phyloP scores from a whole-genome alignment of 1,140 invertebrate genomes.

The Onthophagus taurus region DNA sequence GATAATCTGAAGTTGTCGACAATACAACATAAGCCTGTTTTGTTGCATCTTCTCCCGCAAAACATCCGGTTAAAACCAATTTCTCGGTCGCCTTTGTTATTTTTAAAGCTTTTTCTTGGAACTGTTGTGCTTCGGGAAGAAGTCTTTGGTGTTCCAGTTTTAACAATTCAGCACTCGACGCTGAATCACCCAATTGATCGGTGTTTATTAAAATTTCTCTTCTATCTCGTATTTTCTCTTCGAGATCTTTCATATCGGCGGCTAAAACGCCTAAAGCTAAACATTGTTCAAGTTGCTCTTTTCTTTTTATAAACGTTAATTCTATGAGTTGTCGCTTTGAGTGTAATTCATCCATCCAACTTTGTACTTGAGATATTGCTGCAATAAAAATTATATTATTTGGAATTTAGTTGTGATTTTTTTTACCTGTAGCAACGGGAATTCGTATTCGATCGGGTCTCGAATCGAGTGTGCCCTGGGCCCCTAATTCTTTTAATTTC shows the following conservation, averaged over 20 bases:
- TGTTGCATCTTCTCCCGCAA: slow-evolving; percentile 61
- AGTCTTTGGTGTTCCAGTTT: slow-evolving; percentile 61
- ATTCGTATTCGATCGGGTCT: slow-evolving; percentile 57
- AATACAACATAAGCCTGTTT: slow-evolving; percentile 62
- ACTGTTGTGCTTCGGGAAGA: slow-evolving; percentile 61
- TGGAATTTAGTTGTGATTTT: not conserved
- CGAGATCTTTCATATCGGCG: slow-evolving; percentile 59
- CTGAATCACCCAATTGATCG: slow-evolving; percentile 55
- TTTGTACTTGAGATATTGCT: slow-evolving; percentile 62
- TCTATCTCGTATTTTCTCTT: slow-evolving; percentile 46
- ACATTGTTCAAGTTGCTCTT: slow-evolving; percentile 66
- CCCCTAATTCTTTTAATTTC: slow-evolving; percentile 54
- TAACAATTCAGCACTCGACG: slow-evolving; percentile 56
- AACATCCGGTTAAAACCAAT: slow-evolving; percentile 57
- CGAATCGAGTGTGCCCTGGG: slow-evolving; percentile 62
- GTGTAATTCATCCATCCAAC: slow-evolving; percentile 68
- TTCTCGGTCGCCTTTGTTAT: slow-evolving; percentile 72
- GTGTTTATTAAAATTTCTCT: slow-evolving; percentile 40
- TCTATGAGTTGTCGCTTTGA: slow-evolving; percentile 66
- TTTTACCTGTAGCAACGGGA: slow-evolving; percentile 50
- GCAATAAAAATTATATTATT: slow-evolving; percentile 19
- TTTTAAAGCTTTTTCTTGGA: slow-evolving; percentile 67
- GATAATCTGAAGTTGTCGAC: slow-evolving; percentile 62
- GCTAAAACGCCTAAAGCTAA: slow-evolving; percentile 64
- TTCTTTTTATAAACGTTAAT: slow-evolving; percentile 58